Evolutionary conservation across 2,797 vertebrate genomes (phyloP), one percentile per base, ranked within the genome.

Genomic region (Thaleichthys pacificus): DNA sequence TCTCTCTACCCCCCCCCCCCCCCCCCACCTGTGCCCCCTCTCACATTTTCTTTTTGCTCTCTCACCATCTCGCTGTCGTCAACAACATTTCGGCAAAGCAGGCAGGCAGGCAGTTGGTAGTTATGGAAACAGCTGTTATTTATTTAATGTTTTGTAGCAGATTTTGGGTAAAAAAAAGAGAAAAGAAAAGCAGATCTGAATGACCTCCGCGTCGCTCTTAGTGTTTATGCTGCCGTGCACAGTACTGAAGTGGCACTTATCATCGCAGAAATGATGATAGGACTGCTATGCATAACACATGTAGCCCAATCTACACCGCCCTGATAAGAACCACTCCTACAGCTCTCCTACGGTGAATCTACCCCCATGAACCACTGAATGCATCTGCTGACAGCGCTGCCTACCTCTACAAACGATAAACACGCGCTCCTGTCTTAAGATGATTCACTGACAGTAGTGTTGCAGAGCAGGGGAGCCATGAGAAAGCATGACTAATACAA

Each of bases 101-200:
- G 69, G 74, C 21, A 60, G 61, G 73, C 21, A 60, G 61, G 71
- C 42, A 65, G 69, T 62, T 56, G 63, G 78, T 76, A 49, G 85
- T 87, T 87, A 91, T 90, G 85, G 89, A 82, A 84, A 89, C 83
- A 60, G 67, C 71, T 76, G 75, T 32, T 84, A 79, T 81, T 69
- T 75, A 3, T 38, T 42, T 76, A 80, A 80, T 73, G 81, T 8
- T 35, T 35, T 35, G 32, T 8, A 6, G 84, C 83, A 80, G 71
- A 83, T 75, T 62, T 42, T 2, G 38, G 26, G 69, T 72, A 77
- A 84, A 82, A 68, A 84, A 69, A 60, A 68, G 38, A 60, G 22
- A 78, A 75, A 32, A 77, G 56, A 9, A 63, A 42, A 67, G 64
- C 65, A 58, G 58, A 38, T 68, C 60, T 80, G 78, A 80, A 75